Percentiles rank a stretch among this genome's conserved stretches.
Conservation (phyloP, 2,888 invertebrate genomes). For the Andrena trimmerana region DNA sequence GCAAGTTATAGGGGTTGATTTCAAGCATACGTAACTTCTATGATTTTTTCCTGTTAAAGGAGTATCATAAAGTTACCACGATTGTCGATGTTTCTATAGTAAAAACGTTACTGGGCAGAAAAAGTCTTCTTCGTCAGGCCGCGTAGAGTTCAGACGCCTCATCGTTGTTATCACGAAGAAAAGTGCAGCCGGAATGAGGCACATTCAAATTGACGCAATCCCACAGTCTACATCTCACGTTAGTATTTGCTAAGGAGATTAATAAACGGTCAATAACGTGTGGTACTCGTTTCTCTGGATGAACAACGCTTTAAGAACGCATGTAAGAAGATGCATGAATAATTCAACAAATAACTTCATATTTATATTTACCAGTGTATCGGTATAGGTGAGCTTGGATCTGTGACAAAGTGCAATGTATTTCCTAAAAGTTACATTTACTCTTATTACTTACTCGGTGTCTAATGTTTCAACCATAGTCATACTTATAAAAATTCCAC, state of each 20-base stretch:
- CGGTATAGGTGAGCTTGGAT: too few relatives aligned
- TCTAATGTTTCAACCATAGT: too few relatives aligned
- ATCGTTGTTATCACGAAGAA: neutral
- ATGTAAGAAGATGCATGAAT: neutral
- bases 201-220: neutral
- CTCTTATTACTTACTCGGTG: too few relatives aligned
- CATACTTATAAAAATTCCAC: too few relatives aligned
- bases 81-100: too few relatives aligned
- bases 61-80: too few relatives aligned
- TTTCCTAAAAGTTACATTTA: too few relatives aligned
- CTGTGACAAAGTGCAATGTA: too few relatives aligned
- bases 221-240: conserved; percentile 11
- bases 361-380: neutral
- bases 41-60: too few relatives aligned
- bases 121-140: neutral
- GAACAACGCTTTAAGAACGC: neutral
- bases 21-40: too few relatives aligned
- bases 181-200: neutral
- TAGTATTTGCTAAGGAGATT: neutral
- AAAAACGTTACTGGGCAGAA: neutral
- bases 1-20: too few relatives aligned
- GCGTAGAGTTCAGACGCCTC: neutral
- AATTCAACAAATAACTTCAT: neutral
- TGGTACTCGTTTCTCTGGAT: neutral
- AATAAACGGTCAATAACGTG: neutral